Base-by-base conservation (phyloP, 2,113 vertebrate genomes). In the Dipodomys merriami region DNA sequence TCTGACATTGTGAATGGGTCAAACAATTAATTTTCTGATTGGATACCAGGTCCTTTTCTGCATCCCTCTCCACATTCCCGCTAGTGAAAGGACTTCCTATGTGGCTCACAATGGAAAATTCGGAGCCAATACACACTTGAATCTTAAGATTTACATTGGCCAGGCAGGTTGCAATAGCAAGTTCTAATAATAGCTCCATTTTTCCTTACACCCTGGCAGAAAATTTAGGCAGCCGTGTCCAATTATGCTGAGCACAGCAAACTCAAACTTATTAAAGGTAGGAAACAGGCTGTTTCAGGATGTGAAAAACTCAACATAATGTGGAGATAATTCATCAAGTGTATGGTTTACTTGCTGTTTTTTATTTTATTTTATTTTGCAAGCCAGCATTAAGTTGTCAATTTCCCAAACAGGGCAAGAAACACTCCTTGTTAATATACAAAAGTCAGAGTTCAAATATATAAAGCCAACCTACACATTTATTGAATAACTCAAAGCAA, bases 201-300 rank as follows among this genome's bases (percentile, higher is more conserved):
- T 97, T 96, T 95, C 71, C 64, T 96, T 67, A 95, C 18, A 86
- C 86, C 49, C 35, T 92, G 88, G 92, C 88, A 95, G 93, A 96
- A 96, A 95, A 88, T 88, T 49, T 91, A 96, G 94, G 83, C 96
- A 96, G 87, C 92, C 95, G 92, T 95, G 93, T 90, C 94, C 96
- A 96, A 96, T 97, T 97, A 96, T 96, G 96, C 96, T 97, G 96
- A 97, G 95, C 25, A 72, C 96, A 97, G 96, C 94, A 97, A 96
- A 95, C 80, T 94, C 83, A 93, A 86, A 94, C 91, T 96, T 97
- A 97, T 97, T 97, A 97, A 93, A 96, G 94, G 92, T 95, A 96
- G 49, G 88, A 96, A 97, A 94, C 49, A 62, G 76, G 68, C 91
- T 86, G 76, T 91, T 97, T 95, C 80, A 71, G 95, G 86, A 95